Conservation (phyloP, 2,888 invertebrate species). For the Lycophotia porphyrea region DNA sequence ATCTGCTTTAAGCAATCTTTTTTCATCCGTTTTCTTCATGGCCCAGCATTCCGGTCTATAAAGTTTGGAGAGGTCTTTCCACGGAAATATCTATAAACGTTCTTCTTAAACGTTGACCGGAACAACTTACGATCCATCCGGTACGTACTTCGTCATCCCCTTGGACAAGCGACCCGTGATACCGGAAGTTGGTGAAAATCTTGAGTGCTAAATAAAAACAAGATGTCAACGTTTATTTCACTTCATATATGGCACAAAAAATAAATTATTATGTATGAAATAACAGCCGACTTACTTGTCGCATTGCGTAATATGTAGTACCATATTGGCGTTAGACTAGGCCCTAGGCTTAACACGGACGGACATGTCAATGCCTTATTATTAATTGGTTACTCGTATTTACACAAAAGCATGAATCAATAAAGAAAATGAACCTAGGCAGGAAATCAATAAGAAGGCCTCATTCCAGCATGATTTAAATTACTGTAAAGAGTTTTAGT, state of each 20-base stretch:
- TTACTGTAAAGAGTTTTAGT: neutral
- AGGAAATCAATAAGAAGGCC: neutral
- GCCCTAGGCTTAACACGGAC: neutral
- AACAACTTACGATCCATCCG: too few species aligned
- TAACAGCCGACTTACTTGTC: neutral
- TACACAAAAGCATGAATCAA: neutral
- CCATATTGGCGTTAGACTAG: neutral
- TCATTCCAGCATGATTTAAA: neutral
- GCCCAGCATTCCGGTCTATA: neutral
- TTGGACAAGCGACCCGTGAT: neutral
- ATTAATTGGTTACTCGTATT: too few species aligned
- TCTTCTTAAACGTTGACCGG: neutral
- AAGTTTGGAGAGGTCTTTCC: neutral
- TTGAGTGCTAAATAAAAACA: neutral
- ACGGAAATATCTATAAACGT: neutral
- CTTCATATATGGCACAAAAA: neutral
- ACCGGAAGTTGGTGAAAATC: neutral
- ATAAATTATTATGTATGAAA: neutral
- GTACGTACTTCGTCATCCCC: too few species aligned
- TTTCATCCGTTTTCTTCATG: neutral
- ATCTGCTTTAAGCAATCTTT: neutral
- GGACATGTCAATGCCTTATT: neutral
- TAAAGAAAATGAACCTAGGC: neutral
- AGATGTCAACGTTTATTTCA: neutral
- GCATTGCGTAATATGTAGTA: neutral